Evolutionary conservation across 2,888 invertebrate genomes (phyloP).

Genomic region (Cerastis leucographa): DNA sequence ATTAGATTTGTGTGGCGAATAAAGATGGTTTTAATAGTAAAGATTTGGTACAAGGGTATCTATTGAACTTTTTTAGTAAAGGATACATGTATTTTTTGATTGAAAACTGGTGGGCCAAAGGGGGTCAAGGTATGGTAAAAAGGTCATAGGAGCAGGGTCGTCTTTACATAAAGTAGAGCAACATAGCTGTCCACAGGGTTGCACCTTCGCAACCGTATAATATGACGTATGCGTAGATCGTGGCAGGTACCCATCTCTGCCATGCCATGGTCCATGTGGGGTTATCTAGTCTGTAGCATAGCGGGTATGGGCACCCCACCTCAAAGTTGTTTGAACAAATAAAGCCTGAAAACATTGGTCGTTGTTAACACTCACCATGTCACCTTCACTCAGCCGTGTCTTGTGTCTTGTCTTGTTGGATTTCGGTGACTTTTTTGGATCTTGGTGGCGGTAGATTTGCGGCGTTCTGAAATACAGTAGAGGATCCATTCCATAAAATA

Average conservation of each 20-base stretch:
- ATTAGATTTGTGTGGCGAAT: constrained; percentile 57
- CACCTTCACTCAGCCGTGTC: not conserved
- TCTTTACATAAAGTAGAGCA: not conserved
- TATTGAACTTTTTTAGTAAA: constrained; percentile 12
- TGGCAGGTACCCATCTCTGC: not conserved
- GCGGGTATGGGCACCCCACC: not conserved
- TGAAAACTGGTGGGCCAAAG: not conserved
- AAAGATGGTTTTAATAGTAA: constrained; percentile 50
- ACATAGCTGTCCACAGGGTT: not conserved
- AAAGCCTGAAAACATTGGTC: not conserved
- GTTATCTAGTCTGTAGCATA: not conserved
- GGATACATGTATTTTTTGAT: not conserved
- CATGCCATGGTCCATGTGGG: not conserved
- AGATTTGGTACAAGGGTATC: constrained; percentile 11
- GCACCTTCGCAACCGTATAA: not conserved
- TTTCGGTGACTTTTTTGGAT: not conserved
- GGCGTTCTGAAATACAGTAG: not conserved
- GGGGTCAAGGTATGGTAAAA: not conserved
- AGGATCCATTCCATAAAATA: not conserved
- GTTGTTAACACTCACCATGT: not conserved
- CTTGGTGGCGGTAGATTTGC: not conserved
- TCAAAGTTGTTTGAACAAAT: not conserved
- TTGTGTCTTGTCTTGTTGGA: not conserved
- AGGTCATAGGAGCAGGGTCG: not conserved
- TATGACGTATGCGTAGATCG: not conserved